phyloP scores from a whole-genome alignment of 2,888 invertebrate genomes.

The Pedicia rivosa region DNA sequence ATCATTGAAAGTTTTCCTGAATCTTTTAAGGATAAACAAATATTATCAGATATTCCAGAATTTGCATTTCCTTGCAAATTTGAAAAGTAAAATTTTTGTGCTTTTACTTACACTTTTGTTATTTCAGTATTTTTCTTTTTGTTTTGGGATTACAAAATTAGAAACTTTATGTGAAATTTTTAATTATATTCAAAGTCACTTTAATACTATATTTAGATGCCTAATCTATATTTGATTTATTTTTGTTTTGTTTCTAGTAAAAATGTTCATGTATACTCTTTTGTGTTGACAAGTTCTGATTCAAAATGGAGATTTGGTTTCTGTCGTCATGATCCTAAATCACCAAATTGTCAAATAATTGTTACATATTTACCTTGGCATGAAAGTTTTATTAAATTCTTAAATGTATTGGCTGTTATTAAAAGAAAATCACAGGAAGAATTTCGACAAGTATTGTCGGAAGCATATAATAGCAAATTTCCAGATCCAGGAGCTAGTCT shows the following conservation, averaged over 20 bases:
- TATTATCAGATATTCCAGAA: slow-evolving; percentile 73
- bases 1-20: slow-evolving; percentile 77
- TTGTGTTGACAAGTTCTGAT: slow-evolving; percentile 87
- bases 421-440: slow-evolving; percentile 20
- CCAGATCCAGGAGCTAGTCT: slow-evolving; percentile 52
- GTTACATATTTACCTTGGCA: slow-evolving; percentile 92
- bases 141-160: neutral
- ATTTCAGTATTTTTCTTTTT: neutral
- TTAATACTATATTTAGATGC: too few species aligned
- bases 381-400: slow-evolving; percentile 60
- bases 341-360: slow-evolving; percentile 68
- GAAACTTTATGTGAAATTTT: neutral
- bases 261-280: slow-evolving; percentile 88
- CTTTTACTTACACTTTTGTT: too few species aligned
- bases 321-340: slow-evolving; percentile 86
- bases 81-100: slow-evolving; percentile 47
- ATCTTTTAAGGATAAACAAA: slow-evolving; percentile 65
- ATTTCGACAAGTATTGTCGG: slow-evolving; percentile 39
- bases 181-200: neutral
- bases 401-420: slow-evolving; percentile 25
- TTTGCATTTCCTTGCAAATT: slow-evolving; percentile 80
- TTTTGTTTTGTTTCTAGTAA: slow-evolving; percentile 39
- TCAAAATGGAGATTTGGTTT: slow-evolving; percentile 97
- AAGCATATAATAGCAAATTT: slow-evolving; percentile 48
- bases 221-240: neutral